phyloP scores from a whole-genome alignment of 2,797 vertebrate species.

The Rhadinocentrus ornatus region DNA sequence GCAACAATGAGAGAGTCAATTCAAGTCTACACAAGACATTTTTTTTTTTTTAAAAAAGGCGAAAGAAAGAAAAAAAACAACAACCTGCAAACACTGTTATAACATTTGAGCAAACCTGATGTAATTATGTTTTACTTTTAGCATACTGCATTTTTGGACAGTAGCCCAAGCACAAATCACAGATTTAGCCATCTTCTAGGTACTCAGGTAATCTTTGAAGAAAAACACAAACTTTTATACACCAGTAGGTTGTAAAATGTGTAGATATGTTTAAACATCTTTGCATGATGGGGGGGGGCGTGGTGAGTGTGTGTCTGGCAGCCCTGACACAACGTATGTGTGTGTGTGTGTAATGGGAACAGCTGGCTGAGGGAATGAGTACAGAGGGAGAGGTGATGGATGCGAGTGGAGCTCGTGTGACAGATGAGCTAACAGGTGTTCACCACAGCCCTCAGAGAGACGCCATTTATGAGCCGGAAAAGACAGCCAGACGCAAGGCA shows the following conservation, averaged over 20 bases:
- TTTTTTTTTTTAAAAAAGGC: too few species aligned
- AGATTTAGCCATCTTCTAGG: too few species aligned
- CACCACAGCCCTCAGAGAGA: slow-evolving; percentile 95
- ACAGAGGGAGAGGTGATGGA: slow-evolving; percentile 94
- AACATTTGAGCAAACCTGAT: too few species aligned
- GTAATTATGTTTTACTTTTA: too few species aligned
- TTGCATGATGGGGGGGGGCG: slow-evolving; percentile 48
- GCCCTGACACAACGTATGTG: slow-evolving; percentile 39
- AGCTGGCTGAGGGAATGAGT: slow-evolving; percentile 91
- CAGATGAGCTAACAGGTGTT: slow-evolving; percentile 99
- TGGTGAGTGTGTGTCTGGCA: slow-evolving; percentile 34
- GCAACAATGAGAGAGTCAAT: too few species aligned
- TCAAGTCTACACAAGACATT: too few species aligned
- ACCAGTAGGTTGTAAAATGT: slow-evolving; percentile 24
- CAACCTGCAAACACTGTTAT: too few species aligned
- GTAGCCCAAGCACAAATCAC: too few species aligned
- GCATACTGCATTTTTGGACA: too few species aligned
- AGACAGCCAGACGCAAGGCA: slow-evolving; percentile 92
- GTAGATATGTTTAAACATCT: slow-evolving; percentile 43
- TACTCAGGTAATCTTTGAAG: too few species aligned
- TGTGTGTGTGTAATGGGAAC: slow-evolving; percentile 70
- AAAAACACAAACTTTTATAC: too few species aligned
- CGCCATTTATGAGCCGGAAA: slow-evolving; percentile 94
- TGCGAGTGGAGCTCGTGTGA: slow-evolving; percentile 92
- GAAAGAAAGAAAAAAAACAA: too few species aligned